Percentiles rank a stretch among this genome's conserved stretches.
phyloP scores from a whole-genome alignment of 2,113 vertebrate genomes.

The Pteruthius melanotis region DNA sequence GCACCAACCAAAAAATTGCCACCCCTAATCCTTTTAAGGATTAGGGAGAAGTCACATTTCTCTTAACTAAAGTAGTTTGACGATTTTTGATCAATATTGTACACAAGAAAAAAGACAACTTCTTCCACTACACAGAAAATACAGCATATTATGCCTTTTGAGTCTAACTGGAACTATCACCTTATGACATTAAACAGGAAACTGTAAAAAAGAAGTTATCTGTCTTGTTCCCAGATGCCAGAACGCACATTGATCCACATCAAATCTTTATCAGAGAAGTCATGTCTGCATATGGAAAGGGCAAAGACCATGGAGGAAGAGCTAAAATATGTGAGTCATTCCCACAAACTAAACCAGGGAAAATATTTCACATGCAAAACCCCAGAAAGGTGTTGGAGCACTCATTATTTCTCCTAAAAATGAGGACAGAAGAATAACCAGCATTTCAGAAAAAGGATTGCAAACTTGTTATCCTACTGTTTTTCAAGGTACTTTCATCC shows the following conservation, averaged over 20 bases:
- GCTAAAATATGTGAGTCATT: neutral
- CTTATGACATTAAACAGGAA: neutral
- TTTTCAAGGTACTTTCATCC: neutral
- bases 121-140: neutral
- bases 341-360: neutral
- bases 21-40: neutral
- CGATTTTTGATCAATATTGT: neutral
- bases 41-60: neutral
- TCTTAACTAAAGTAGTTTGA: neutral
- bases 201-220: neutral
- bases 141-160: neutral
- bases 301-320: neutral
- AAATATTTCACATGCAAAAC: neutral
- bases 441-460: neutral
- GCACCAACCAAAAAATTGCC: neutral
- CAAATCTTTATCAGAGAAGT: neutral
- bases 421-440: neutral
- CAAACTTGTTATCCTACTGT: neutral
- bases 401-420: neutral
- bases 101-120: neutral
- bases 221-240: neutral
- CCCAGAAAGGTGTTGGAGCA: neutral
- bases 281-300: neutral
- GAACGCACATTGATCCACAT: neutral
- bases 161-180: neutral